These are phyloP conservation scores for Muscicapa comitata DNA, from an alignment of 2,797 vertebrate species.

Conservation along the genomic window DNA sequence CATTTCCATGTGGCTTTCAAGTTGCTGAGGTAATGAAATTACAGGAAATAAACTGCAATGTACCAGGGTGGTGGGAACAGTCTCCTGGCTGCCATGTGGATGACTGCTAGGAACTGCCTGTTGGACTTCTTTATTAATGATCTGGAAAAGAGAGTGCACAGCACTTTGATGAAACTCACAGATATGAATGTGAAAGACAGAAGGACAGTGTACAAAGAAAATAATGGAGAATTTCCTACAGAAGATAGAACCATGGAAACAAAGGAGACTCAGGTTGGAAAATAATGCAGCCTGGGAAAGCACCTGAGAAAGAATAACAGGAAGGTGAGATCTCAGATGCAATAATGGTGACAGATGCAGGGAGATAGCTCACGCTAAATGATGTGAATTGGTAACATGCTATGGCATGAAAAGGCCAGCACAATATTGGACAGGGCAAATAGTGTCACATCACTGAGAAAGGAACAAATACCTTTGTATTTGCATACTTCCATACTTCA, in stretches of 20 bases:
- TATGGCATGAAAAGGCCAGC: not conserved
- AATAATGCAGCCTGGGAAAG: not conserved
- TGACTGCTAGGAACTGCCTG: conserved; percentile 37
- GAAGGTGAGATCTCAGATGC: conserved; percentile 36
- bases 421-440: not conserved
- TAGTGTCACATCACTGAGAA: not conserved
- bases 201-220: not conserved
- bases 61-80: conserved; percentile 40
- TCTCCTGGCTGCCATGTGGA: conserved; percentile 43
- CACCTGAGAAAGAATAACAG: not conserved
- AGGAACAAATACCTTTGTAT: not conserved
- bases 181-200: not conserved
- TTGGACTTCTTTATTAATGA: conserved; percentile 47
- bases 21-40: conserved; percentile 23
- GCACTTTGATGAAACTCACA: conserved; percentile 56
- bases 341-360: conserved; percentile 44
- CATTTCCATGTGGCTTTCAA: conserved; percentile 38
- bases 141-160: conserved; percentile 45
- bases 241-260: not conserved
- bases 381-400: not conserved
- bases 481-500: too few relatives aligned
- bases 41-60: conserved; percentile 56
- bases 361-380: conserved; percentile 30
- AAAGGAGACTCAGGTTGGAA: not conserved
- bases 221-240: not conserved